Evolutionary conservation across 1,140 invertebrate species (phyloP), one percentile per base, ranked within the genome.

Genomic region (Procambarus virginalis): DNA sequence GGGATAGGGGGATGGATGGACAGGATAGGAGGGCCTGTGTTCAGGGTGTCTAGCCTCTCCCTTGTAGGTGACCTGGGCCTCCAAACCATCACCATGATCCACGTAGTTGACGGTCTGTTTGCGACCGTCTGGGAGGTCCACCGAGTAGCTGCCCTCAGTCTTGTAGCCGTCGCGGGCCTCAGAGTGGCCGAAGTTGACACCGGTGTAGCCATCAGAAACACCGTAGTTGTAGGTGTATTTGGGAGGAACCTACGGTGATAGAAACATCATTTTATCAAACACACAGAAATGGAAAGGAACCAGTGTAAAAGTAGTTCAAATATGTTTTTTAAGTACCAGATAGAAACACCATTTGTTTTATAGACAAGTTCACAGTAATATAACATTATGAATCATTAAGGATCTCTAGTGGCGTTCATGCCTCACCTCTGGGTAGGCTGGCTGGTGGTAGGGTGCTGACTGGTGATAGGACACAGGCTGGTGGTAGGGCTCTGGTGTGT

Each of bases 61-160:
- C 64, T 84, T 64, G 81, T 84, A 84, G 20, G 34, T 51, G 17
- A 84, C 82, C 70, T 48, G 68, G 22, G 82, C 82, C 49, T 75
- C 82, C 68, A 84, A 48, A 51, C 82, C 82, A 64, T 84, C 68
- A 34, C 82, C 82, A 9, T 84, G 76, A 48, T 84, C 82, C 48
- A 55, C 68, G 70, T 84, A 84, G 68, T 34, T 84, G 46, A 84
- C 82, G 68, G 22, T 84, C 48, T 84, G 82, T 20, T 84, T 84
- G 82, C 82, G 82, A 34, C 82, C 82, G 49, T 84, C 82, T 9
- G 82, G 82, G 20, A 84, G 82, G 82, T 84, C 70, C 70, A 84
- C 82, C 3, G 68, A 75, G 82, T 84, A 84, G 55, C 68, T 84
- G 70, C 82, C 82, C 48, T 84, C 82, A 46, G 82, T 84, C 82